phyloP scores from a whole-genome alignment of 2,113 vertebrate genomes.

The Salvator merianae region DNA sequence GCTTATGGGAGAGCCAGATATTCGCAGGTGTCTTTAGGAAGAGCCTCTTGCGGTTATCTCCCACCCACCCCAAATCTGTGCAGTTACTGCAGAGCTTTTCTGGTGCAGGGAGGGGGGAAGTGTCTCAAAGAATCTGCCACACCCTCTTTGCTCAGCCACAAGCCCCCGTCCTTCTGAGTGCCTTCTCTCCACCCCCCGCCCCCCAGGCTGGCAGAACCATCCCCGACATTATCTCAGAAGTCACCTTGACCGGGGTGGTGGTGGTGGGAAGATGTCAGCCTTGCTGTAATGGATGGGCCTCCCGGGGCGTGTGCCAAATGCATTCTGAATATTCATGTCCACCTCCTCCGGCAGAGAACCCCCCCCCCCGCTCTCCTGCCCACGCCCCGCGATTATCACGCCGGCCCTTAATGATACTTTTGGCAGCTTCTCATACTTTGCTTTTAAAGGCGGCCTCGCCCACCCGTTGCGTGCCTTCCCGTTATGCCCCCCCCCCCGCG shows the following conservation, averaged over 20 bases:
- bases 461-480: background rate
- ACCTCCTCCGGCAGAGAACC: background rate
- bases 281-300: constrained; percentile 12
- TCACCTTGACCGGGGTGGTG: constrained; percentile 12
- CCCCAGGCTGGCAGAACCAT: background rate
- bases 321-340: constrained; percentile 19
- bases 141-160: no score
- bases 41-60: background rate
- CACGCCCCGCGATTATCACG: background rate
- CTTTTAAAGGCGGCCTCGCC: background rate
- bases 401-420: constrained; percentile 18
- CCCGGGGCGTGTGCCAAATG: background rate
- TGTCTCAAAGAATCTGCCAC: accelerated
- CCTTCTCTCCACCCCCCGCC: background rate
- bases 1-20: no score
- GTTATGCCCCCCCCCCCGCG: background rate
- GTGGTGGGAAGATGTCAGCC: background rate
- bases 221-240: constrained; percentile 20
- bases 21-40: background rate
- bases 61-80: background rate
- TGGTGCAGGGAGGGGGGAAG: accelerated
- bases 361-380: background rate
- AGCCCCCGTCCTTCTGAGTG: background rate
- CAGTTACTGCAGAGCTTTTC: background rate
- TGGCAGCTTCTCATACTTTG: constrained; percentile 14